phyloP scores from a whole-genome alignment of 2,888 invertebrate species.

The Sialis lutaria region DNA sequence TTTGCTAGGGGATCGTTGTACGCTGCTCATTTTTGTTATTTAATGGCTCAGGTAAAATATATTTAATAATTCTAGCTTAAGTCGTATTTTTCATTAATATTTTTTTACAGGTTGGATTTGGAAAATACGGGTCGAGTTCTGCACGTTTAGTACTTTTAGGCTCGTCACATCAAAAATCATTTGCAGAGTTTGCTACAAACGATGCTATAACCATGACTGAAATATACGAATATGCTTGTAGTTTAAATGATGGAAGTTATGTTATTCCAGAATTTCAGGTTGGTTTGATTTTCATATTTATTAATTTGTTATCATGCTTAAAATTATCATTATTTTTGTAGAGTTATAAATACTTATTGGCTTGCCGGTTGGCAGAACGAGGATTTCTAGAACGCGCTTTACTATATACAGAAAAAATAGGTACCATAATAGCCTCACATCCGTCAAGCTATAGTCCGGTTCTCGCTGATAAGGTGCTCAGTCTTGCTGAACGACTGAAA shows the following conservation, averaged over 20 bases:
- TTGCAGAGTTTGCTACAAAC: slow-evolving; percentile 52
- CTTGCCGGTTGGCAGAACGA: slow-evolving; percentile 56
- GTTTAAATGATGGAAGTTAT: slow-evolving; percentile 57
- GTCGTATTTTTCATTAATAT: neutral
- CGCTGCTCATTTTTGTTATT: slow-evolving; percentile 92
- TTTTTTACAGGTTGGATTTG: slow-evolving; percentile 20
- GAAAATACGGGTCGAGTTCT: slow-evolving; percentile 26
- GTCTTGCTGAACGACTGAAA: slow-evolving; percentile 25
- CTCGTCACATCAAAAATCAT: slow-evolving; percentile 44
- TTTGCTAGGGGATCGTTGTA: slow-evolving; percentile 59
- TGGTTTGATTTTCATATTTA: slow-evolving; percentile 8
- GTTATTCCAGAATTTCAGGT: slow-evolving; percentile 60
- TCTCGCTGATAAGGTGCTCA: slow-evolving; percentile 33
- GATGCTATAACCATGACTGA: slow-evolving; percentile 88
- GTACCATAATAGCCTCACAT: slow-evolving; percentile 42
- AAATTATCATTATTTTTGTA: slow-evolving; percentile 22
- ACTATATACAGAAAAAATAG: slow-evolving; percentile 67
- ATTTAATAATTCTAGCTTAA: no score
- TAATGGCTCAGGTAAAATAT: slow-evolving; percentile 61
- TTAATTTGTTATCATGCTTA: slow-evolving; percentile 2
- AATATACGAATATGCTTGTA: slow-evolving; percentile 84
- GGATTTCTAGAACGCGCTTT: slow-evolving; percentile 68
- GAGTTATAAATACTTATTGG: slow-evolving; percentile 73
- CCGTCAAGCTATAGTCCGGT: slow-evolving; percentile 31
- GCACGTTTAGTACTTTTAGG: slow-evolving; percentile 68